These are phyloP conservation scores for Drosophila prostipennis DNA, from an alignment of 2,888 invertebrate genomes.

Conservation along the genomic window DNA sequence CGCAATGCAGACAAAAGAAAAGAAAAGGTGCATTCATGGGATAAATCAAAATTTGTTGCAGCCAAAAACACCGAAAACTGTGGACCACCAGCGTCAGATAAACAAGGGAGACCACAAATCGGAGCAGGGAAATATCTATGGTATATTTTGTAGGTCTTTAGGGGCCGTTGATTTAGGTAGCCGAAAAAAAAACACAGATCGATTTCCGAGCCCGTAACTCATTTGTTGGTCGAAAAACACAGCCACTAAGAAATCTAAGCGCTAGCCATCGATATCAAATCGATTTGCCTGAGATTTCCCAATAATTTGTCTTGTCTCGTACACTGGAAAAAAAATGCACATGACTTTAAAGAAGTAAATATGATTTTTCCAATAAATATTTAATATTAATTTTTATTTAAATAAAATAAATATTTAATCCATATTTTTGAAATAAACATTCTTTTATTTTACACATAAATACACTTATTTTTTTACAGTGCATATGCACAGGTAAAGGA, in stretches of 20 bases:
- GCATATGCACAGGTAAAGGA: conserved; percentile 69
- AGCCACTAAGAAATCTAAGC: conserved; percentile 1
- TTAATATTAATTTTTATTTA: too few relatives aligned
- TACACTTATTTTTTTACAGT: not conserved
- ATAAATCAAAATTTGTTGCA: conserved; percentile 73
- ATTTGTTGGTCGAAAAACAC: conserved; percentile 36
- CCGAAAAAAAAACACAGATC: conserved; percentile 12
- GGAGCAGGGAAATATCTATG: conserved; percentile 6
- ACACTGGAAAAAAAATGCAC: conserved; percentile 7
- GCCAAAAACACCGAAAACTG: conserved; percentile 35
- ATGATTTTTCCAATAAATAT: too few relatives aligned
- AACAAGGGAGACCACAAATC: conserved; percentile 48
- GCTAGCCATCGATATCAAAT: conserved; percentile 69
- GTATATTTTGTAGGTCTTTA: not conserved
- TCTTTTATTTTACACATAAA: too few relatives aligned
- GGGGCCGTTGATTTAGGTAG: conserved; percentile 7
- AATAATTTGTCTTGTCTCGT: conserved; percentile 56
- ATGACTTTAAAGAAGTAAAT: too few relatives aligned
- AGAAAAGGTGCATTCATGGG: conserved; percentile 61
- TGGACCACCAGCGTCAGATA: conserved; percentile 73
- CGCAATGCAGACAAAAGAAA: conserved; percentile 5
- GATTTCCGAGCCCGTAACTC: conserved; percentile 70
- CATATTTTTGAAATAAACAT: not conserved
- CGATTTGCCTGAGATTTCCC: conserved; percentile 65
- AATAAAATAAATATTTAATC: too few relatives aligned